Evolutionary conservation across 2,797 vertebrate genomes (phyloP).

Genomic region (Geotrypetes seraphini): DNA sequence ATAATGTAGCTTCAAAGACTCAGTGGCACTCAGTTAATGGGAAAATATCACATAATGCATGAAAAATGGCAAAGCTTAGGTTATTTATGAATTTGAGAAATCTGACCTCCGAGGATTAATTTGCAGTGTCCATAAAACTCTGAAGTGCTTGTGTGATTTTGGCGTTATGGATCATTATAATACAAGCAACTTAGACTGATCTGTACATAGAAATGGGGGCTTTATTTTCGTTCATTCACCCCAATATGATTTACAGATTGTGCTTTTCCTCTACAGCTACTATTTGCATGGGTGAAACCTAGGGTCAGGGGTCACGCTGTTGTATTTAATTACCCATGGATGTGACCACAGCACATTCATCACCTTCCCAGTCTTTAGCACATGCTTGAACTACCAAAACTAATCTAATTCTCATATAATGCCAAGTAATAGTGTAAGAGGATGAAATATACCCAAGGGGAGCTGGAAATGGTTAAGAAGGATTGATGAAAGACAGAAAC

Average conservation of each 20-base stretch:
- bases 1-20: too few relatives aligned
- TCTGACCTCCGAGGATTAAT: neutral
- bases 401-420: too few relatives aligned
- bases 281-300: conserved; percentile 1
- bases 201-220: conserved; percentile 5
- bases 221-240: conserved; percentile 5
- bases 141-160: conserved; percentile 1
- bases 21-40: too few relatives aligned
- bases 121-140: neutral
- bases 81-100: conserved; percentile 13
- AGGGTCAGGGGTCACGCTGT: neutral
- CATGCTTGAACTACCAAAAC: too few relatives aligned
- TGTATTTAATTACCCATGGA: too few relatives aligned
- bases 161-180: conserved; percentile 12
- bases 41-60: conserved; percentile 2
- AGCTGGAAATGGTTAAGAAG: too few relatives aligned
- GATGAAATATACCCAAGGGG: too few relatives aligned
- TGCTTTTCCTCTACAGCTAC: conserved; percentile 7
- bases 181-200: conserved; percentile 7
- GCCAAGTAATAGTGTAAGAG: too few relatives aligned
- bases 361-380: too few relatives aligned
- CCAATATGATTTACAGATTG: conserved; percentile 11
- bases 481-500: too few relatives aligned
- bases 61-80: conserved; percentile 1
- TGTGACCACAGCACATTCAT: too few relatives aligned